These are phyloP conservation scores for Apoda limacodes DNA, from an alignment of 2,888 invertebrate genomes.

Conservation along the genomic window DNA sequence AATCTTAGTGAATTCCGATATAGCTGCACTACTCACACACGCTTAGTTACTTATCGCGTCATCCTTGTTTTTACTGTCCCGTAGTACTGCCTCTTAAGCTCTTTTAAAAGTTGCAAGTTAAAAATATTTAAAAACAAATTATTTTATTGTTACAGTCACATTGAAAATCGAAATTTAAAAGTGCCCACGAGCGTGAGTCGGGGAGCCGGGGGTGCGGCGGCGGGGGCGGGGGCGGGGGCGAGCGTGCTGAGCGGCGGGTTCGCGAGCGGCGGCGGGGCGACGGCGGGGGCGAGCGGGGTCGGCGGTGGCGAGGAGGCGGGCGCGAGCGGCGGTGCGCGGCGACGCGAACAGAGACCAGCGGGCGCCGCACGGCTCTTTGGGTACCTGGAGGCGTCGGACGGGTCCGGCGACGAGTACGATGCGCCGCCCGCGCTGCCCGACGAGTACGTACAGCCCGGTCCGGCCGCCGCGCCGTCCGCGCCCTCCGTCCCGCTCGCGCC, in stretches of 20 bases:
- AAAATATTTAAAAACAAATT: too few species aligned
- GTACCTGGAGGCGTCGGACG: conserved; percentile 79
- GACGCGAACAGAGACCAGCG: conserved; percentile 47
- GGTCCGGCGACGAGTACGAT: conserved; percentile 71
- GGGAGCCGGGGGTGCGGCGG: conserved; percentile 25
- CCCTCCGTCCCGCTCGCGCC: conserved; percentile 13
- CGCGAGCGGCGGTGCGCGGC: conserved; percentile 30
- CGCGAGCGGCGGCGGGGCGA: conserved; percentile 16
- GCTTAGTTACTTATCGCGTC: too few species aligned
- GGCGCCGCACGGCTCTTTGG: conserved; percentile 79
- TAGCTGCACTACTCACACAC: too few species aligned
- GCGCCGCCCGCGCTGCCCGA: conserved; percentile 26
- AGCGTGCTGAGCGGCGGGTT: conserved; percentile 13
- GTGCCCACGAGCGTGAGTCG: conserved; percentile 58
- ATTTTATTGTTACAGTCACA: conserved; percentile 51
- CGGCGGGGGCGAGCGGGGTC: conserved; percentile 30
- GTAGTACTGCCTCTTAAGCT: neutral
- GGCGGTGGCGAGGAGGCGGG: conserved; percentile 32
- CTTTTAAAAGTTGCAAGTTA: neutral
- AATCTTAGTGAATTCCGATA: too few species aligned
- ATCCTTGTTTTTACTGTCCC: too few species aligned
- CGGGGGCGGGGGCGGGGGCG: conserved; percentile 13
- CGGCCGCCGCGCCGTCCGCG: conserved; percentile 17
- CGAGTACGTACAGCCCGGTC: conserved; percentile 21
- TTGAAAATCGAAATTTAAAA: conserved; percentile 72